phyloP scores from a whole-genome alignment of 2,113 vertebrate species.

The Lophius piscatorius region DNA sequence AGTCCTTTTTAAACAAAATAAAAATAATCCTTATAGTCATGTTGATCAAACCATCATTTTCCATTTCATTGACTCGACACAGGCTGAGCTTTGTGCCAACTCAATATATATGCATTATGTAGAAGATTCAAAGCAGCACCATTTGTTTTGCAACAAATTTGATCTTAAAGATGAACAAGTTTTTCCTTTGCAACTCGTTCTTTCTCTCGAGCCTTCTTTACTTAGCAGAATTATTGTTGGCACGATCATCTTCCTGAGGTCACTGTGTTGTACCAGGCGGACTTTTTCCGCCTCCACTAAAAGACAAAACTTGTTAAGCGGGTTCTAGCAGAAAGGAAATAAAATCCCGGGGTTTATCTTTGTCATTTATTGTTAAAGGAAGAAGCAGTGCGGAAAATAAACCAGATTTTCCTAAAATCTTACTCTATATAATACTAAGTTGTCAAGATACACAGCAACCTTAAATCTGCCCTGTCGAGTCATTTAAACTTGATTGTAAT shows the following conservation, averaged over 20 bases:
- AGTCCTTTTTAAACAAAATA: constrained; percentile 65
- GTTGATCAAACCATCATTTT: no score
- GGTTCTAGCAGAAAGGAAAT: constrained; percentile 81
- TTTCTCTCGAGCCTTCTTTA: constrained; percentile 22
- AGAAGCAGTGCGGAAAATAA: constrained; percentile 36
- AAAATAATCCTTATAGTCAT: no score
- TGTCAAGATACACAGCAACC: not conserved
- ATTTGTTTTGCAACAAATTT: not conserved
- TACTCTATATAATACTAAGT: no score
- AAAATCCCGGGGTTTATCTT: constrained; percentile 71
- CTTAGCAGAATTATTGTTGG: constrained; percentile 53
- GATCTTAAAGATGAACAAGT: not conserved
- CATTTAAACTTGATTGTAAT: no score
- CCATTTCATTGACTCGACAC: no score
- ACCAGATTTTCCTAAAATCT: constrained; percentile 17
- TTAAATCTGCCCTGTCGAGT: not conserved
- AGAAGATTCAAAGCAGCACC: not conserved
- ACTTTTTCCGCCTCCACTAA: constrained; percentile 60
- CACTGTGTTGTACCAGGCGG: constrained; percentile 57
- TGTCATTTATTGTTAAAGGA: constrained; percentile 45
- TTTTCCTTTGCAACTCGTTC: not conserved
- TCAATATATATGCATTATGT: no score
- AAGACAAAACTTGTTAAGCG: constrained; percentile 76
- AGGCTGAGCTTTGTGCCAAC: no score
- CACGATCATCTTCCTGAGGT: constrained; percentile 56